Evolutionary conservation across 2,888 invertebrate genomes (phyloP), one percentile per base, ranked within the genome.

Genomic region (Anticlea derivata): DNA sequence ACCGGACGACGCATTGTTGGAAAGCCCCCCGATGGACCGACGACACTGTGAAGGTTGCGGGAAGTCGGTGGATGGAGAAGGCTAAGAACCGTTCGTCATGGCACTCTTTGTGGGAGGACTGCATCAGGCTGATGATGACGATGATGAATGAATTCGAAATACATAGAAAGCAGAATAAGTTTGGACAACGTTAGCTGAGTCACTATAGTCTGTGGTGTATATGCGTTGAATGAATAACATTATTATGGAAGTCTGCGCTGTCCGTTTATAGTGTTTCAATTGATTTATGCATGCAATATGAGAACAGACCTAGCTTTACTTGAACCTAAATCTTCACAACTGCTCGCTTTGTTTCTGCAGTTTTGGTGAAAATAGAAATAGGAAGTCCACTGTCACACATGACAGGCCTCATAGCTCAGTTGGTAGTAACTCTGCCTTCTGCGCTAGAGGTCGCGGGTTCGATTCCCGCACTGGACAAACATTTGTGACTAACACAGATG

Each of bases 201-300:
- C 12, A 8, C 17, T 44, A 2, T 43, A 7, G 12, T 6, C 47
- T 53, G 39, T 45, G 29, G 12, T 8, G 4, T 30, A 52, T 31
- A 60, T 40, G 49, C 50, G 55, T 49, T 53, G 59, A 56, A 62
- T 60, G 60, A 60, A 58, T 60, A 60, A 58, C 48, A 58, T 56
- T 55, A 56, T 55, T 45, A 48, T 45, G 44, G 58, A 62, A 54
- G 75, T 66, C 65, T 63, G 55, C 56, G 50, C 55, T 67, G 64
- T 66, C 68, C 61, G 55, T 63, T 63, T 56, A n/a, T n/a, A 66
- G 59, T 67, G 51, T 55, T 51, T 54, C 60, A 63, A 64, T 62
- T 66, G 61, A 69, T 69, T 69, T 70, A 72, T 66, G 59, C 27
- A 26, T 38, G 57, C 53, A 60, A 64, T 73, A 66, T 66, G 57